Percentiles rank a stretch among this genome's conserved stretches.
These are phyloP conservation scores for Tarsius wallacei DNA, from an alignment of 2,797 vertebrate species.

Conservation along the genomic window DNA sequence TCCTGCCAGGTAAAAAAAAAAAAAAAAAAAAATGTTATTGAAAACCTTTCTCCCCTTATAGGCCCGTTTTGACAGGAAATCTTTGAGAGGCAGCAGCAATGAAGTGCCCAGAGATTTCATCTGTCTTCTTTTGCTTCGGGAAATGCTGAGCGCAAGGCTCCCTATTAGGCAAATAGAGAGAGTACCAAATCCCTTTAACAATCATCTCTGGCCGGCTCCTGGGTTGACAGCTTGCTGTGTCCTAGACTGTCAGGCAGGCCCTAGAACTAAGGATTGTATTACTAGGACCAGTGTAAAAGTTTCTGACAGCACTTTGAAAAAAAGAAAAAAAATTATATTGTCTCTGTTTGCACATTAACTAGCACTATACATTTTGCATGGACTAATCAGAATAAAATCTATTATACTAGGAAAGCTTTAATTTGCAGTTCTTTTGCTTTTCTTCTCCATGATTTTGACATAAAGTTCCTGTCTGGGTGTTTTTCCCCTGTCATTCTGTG, in stretches of 20 bases:
- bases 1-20: slow-evolving; percentile 94
- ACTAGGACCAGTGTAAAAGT: slow-evolving; percentile 92
- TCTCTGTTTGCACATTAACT: slow-evolving; percentile 93
- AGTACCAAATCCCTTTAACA: slow-evolving; percentile 94
- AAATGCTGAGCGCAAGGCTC: slow-evolving; percentile 97
- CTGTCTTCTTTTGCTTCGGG: slow-evolving; percentile 98
- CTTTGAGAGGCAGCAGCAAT: slow-evolving; percentile 98
- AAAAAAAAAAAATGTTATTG: slow-evolving; percentile 92
- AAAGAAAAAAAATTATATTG: slow-evolving; percentile 91
- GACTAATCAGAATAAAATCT: slow-evolving; percentile 94
- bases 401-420: slow-evolving; percentile 91
- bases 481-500: slow-evolving; percentile 87
- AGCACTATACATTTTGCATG: slow-evolving; percentile 90
- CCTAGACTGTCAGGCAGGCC: slow-evolving; percentile 96
- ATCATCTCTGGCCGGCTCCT: slow-evolving; percentile 93
- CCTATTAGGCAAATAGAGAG: slow-evolving; percentile 99
- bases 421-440: slow-evolving; percentile 91
- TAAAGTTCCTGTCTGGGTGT: slow-evolving; percentile 83
- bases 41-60: slow-evolving; percentile 98
- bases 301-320: slow-evolving; percentile 92
- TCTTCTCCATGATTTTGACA: slow-evolving; percentile 87
- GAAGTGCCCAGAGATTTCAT: slow-evolving; percentile 99
- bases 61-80: slow-evolving; percentile 99
- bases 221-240: slow-evolving; percentile 97
- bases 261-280: slow-evolving; percentile 94